phyloP scores from a whole-genome alignment of 2,113 vertebrate species.

The Clarias magur region DNA sequence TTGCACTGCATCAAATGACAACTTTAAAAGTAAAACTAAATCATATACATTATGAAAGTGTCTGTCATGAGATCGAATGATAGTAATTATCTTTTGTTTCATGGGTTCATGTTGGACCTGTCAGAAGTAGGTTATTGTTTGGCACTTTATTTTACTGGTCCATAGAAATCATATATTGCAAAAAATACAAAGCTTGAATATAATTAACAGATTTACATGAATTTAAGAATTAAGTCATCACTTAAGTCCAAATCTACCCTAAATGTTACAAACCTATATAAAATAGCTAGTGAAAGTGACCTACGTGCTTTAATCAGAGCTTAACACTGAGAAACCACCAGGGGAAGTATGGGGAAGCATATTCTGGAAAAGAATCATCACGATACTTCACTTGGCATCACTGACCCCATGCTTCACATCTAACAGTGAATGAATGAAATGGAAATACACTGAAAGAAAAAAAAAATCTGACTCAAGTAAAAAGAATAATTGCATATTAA shows the following conservation, averaged over 20 bases:
- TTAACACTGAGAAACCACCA: constrained; percentile 26
- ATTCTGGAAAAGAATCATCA: constrained; percentile 37
- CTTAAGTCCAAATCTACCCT: neutral
- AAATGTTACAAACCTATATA: constrained; percentile 16
- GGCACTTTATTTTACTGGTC: constrained; percentile 45
- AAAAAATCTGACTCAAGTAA: constrained; percentile 30
- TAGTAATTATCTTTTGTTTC: constrained; percentile 6
- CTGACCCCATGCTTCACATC: constrained; percentile 31
- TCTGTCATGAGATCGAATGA: neutral
- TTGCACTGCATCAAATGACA: neutral
- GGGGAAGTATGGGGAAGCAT: constrained; percentile 30
- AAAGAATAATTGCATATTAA: constrained; percentile 55
- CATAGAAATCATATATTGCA: constrained; percentile 11
- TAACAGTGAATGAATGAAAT: constrained; percentile 13
- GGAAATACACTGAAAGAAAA: constrained; percentile 27
- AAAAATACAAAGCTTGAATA: constrained; percentile 29
- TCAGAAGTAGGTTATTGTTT: constrained; percentile 24
- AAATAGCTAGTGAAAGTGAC: constrained; percentile 28
- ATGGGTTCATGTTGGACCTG: neutral
- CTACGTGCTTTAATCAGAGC: constrained; percentile 21
- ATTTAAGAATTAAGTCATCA: neutral
- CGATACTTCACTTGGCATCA: constrained; percentile 38
- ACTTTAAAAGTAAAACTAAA: neutral
- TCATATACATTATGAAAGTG: neutral
- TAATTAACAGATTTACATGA: constrained; percentile 25